Percentiles rank a stretch among this genome's conserved stretches.
Evolutionary conservation across 2,113 vertebrate genomes (phyloP).

Genomic region (Halcyon malimbica): DNA sequence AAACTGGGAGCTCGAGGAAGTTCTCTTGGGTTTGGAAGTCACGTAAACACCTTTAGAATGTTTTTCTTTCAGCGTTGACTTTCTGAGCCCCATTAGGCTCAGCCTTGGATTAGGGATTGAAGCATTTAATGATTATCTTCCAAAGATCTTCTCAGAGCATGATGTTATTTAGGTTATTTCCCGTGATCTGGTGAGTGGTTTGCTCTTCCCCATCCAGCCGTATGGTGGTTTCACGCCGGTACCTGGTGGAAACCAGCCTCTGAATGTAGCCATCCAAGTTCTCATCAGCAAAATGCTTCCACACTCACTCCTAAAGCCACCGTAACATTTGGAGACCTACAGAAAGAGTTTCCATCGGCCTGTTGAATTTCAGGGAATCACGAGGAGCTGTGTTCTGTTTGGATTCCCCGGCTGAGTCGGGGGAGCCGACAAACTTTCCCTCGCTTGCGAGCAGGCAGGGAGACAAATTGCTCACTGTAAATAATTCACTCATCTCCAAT

Average conservation of each 20-base stretch:
- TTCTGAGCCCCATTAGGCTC: background rate
- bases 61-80: background rate
- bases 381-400: background rate
- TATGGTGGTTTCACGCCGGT: rapidly evolving
- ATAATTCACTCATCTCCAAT: background rate
- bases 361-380: too few relatives aligned
- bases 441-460: background rate
- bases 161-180: background rate
- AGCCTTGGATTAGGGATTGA: background rate
- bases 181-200: rapidly evolving
- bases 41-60: background rate
- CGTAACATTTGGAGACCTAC: too few relatives aligned
- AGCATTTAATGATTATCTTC: background rate
- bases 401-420: background rate
- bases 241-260: background rate
- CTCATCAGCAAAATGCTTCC: background rate
- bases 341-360: background rate
- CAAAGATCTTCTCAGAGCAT: background rate
- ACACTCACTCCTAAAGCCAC: background rate
- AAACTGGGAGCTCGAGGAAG: background rate
- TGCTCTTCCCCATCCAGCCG: background rate
- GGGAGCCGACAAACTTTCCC: background rate
- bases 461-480: background rate
- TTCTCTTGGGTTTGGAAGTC: background rate
- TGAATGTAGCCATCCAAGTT: too few relatives aligned